Percentiles rank a stretch among this genome's conserved stretches.
Conservation (phyloP, 2,797 vertebrate genomes). For the Emys orbicularis region DNA sequence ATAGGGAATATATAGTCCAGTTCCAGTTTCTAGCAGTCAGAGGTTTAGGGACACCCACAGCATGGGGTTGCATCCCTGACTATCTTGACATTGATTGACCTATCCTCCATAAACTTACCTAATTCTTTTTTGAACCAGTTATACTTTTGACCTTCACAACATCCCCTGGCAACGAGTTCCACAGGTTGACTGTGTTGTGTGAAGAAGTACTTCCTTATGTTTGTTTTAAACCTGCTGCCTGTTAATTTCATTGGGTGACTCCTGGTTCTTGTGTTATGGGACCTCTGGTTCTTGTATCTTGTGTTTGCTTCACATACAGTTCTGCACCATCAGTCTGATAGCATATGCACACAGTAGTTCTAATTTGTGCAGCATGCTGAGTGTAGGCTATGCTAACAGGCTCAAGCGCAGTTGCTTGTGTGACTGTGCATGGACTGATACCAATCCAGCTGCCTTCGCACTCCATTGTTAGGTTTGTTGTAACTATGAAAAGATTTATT, state of each 20-base stretch:
- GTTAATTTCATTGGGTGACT: neutral
- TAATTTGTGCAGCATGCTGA: neutral
- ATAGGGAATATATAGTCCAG: neutral
- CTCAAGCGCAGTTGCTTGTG: neutral
- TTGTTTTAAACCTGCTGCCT: neutral
- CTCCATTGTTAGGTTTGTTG: neutral
- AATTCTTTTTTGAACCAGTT: neutral
- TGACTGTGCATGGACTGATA: neutral
- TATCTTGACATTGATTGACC: neutral
- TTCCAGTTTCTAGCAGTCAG: neutral
- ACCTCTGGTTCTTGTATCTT: neutral
- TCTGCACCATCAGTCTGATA: constrained; percentile 39
- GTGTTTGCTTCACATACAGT: neutral
- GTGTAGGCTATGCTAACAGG: neutral
- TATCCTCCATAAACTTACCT: neutral
- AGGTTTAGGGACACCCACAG: neutral
- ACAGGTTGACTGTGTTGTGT: neutral
- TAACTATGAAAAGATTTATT: constrained; percentile 5
- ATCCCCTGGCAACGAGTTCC: neutral
- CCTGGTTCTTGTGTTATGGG: neutral
- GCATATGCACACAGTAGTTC: constrained; percentile 47
- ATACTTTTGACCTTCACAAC: neutral
- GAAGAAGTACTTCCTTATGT: neutral
- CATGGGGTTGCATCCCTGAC: neutral
- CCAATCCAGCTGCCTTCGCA: neutral